Base-by-base conservation (phyloP, 2,888 invertebrate genomes). In the Drymonia ruficornis region DNA sequence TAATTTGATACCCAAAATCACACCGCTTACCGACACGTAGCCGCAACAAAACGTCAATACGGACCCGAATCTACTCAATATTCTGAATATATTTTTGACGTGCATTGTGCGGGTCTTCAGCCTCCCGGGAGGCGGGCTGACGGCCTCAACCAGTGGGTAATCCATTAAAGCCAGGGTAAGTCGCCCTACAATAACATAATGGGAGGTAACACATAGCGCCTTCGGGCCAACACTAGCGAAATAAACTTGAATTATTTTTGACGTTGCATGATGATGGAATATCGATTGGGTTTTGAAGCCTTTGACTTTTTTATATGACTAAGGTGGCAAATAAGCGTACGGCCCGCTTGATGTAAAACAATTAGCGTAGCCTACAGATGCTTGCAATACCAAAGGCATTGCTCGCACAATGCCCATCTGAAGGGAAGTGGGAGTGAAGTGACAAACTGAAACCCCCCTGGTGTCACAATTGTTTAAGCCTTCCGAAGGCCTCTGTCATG, bases 31-130 rank as follows among this genome's bases (percentile, higher is more conserved):
- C 8, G 18, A n/a, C 49, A 49, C 48, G 34, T 51, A 52, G 51
- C 53, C 31, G 29, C 55, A 65, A 49, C 56, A 56, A 57, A 61
- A 55, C 52, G 47, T 63, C 66, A 61, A 65, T 67, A 63, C 42
- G n/a, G 29, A 50, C 49, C 56, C 53, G 50, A 64, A 67, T 55
- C 64, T 64, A 65, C 63, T 72, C 71, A 67, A 75, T 75, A 77
- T 76, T 74, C 56, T 54, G 66, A 75, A 72, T 73, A 75, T 76
- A 76, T 77, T 78, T 76, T 79, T 78, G 76, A 78, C 76, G 65
- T 73, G 70, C 67, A 75, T 76, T 78, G 74, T 78, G 53, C 53
- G 50, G 46, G 55, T 56, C 55, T 53, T 62, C 65, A 53, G 59
- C 55, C 46, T 75, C 72, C 73, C 77, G 48, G 8, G 68, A 67